A percentile compares a stretch with the other conserved stretches of the same genome.
Evolutionary conservation across 2,113 vertebrate genomes (phyloP).

Genomic region (Anarrhichthys ocellatus): DNA sequence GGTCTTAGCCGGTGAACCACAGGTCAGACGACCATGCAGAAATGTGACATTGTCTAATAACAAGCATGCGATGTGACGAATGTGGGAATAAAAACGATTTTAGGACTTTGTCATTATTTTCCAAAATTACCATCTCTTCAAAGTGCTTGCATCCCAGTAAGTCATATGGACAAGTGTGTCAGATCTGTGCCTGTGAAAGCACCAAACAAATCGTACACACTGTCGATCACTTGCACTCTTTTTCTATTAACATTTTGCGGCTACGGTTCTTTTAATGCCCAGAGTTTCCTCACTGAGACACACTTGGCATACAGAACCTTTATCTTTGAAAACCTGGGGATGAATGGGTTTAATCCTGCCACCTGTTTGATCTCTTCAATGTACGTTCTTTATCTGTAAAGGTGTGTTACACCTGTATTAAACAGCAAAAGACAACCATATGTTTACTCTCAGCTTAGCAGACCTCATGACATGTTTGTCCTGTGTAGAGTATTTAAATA

Average conservation of each 20-base stretch:
- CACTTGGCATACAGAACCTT: neutral
- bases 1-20: neutral
- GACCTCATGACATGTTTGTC: neutral
- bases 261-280: neutral
- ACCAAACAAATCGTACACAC: neutral
- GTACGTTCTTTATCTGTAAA: conserved; percentile 28
- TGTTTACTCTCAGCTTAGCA: neutral
- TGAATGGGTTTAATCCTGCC: neutral
- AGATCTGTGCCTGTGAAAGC: neutral
- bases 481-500: neutral
- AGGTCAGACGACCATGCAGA: neutral
- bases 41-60: neutral
- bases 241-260: too few relatives aligned
- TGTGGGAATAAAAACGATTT: neutral
- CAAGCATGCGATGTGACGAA: neutral
- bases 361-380: neutral
- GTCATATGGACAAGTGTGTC: neutral
- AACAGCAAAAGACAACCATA: neutral
- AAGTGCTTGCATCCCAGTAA: neutral
- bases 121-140: neutral
- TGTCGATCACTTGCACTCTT: neutral
- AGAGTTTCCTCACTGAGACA: neutral
- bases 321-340: neutral
- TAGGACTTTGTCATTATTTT: neutral
- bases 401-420: conserved; percentile 25